Conservation (phyloP, 2,797 vertebrate species). For the Dendrocincla fuliginosa region DNA sequence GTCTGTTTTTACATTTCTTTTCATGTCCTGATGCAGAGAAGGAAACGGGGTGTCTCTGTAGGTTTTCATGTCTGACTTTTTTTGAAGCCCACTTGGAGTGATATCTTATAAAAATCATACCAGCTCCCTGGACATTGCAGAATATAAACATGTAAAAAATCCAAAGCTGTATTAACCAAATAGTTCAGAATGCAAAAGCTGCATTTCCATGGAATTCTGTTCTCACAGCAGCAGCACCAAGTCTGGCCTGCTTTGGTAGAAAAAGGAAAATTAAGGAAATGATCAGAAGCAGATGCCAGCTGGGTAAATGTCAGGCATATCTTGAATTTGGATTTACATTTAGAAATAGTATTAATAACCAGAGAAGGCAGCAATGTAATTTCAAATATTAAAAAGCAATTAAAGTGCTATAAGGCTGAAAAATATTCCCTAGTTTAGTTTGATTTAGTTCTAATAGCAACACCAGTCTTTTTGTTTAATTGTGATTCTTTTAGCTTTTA, state of each 20-base stretch:
- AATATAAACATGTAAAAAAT: neutral
- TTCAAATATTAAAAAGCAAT: neutral
- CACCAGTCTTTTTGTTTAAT: neutral
- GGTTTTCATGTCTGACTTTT: neutral
- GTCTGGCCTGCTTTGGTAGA: neutral
- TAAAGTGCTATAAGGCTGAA: neutral
- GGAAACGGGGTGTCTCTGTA: neutral
- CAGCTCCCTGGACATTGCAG: neutral
- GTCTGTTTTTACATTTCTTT: neutral
- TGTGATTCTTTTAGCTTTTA: neutral
- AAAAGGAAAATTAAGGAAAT: neutral
- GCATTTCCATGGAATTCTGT: rapidly evolving
- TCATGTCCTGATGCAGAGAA: neutral
- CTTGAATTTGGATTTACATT: neutral
- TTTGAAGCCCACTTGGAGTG: neutral
- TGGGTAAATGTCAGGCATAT: neutral
- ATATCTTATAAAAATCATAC: neutral
- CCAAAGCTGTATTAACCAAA: neutral
- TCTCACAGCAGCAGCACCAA: neutral
- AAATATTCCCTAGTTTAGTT: neutral
- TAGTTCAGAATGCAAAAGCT: neutral
- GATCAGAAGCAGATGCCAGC: neutral
- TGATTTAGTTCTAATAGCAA: neutral
- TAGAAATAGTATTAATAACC: neutral
- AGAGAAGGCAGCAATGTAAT: neutral